Base-by-base conservation (phyloP, 2,888 invertebrate genomes). In the Julus scandinavius region DNA sequence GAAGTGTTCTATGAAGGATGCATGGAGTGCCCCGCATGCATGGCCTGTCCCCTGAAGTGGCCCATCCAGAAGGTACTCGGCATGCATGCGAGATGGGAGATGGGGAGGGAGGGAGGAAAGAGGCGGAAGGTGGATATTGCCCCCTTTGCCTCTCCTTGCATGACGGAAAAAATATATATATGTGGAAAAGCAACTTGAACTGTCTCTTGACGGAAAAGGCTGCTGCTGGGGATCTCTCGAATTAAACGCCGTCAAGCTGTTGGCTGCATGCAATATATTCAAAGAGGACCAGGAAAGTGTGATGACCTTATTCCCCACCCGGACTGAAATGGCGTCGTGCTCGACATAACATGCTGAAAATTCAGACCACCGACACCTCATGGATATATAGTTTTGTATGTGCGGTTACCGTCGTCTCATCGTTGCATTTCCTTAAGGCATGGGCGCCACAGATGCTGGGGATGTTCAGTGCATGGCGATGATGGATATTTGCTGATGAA, bases 41-140 rank as follows among this genome's bases (percentile, higher is more conserved):
- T 63, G 63, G 63, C 63, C 63, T 63, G 63, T 63, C 63, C 63
- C 63, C 63, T 63, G 63, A 63, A 63, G 63, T 63, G 63, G 63
- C 63, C 63, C 63, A 63, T 63, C 63, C 63, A 63, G n/a, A n/a
- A 63, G 63, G 63, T 63, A 20, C 63, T 63, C 63, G 63, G 54
- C 54, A 54, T 54, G 54, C 54, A 54, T 54, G 54, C 54, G 54
- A 54, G 54, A 54, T 54, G 15, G 11, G n/a, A n/a, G n/a, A n/a
- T n/a, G n/a, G n/a, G n/a, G 50, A 13, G 2, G 50, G 9, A 49
- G 54, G 13, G 17, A 54, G 13, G 13, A 54, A 54, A 0, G 17
- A 54, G 54, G 54, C 11, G 54, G 54, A 54, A 54, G 54, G 54
- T 54, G 54, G 54, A 13, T 45, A 5, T 17, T 20, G 63, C 63